These are phyloP conservation scores for Saccopteryx leptura DNA, from an alignment of 2,113 vertebrate genomes.

Conservation along the genomic window DNA sequence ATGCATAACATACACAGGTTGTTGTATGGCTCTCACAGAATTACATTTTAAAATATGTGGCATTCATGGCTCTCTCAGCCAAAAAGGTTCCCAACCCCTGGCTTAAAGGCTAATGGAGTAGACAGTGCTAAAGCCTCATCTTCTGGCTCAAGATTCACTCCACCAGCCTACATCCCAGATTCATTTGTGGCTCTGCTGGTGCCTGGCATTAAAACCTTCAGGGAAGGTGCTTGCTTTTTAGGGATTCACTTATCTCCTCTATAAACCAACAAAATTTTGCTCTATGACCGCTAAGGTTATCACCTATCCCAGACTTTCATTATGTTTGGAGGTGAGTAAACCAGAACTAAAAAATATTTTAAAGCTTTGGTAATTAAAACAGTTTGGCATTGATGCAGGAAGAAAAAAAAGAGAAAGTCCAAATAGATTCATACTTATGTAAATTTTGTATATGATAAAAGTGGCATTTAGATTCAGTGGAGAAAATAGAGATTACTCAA, in stretches of 20 bases:
- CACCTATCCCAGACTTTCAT: neutral
- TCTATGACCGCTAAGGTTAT: neutral
- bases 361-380: conserved; percentile 49
- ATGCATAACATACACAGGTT: too few relatives aligned
- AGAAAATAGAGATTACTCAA: neutral
- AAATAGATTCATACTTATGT: neutral
- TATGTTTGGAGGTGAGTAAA: neutral
- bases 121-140: neutral
- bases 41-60: too few relatives aligned
- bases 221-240: neutral
- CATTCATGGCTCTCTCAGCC: too few relatives aligned
- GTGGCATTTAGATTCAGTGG: neutral
- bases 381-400: neutral
- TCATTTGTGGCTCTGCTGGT: neutral
- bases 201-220: neutral
- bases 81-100: too few relatives aligned
- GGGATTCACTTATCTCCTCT: neutral
- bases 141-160: neutral
- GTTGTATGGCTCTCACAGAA: too few relatives aligned
- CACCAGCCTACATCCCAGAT: neutral
- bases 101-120: neutral
- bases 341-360: conserved; percentile 34
- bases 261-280: neutral
- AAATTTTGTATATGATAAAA: neutral
- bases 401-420: neutral